A percentile compares a stretch with the other conserved stretches of the same genome.
These are phyloP conservation scores for Heliothis subflexa DNA, from an alignment of 1,140 invertebrate genomes.

Conservation along the genomic window DNA sequence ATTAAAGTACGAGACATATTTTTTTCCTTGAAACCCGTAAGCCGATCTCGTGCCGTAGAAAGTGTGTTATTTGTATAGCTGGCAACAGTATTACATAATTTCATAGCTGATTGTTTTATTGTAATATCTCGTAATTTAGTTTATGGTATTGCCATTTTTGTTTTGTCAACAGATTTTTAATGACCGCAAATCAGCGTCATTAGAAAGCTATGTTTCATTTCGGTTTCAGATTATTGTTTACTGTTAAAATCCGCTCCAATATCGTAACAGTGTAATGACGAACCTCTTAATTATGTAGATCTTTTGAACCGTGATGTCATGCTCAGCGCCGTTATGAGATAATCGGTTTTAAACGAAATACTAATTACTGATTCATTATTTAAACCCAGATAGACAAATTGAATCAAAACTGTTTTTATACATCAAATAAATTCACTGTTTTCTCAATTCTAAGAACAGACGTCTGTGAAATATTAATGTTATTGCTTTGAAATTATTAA, in stretches of 20 bases:
- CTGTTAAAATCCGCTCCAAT: neutral
- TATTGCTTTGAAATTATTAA: neutral
- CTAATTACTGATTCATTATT: constrained; percentile 21
- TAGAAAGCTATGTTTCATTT: neutral
- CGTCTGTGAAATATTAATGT: constrained; percentile 3
- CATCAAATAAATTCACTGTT: constrained; percentile 1
- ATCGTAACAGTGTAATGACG: neutral
- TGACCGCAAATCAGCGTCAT: neutral
- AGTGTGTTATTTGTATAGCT: constrained; percentile 23
- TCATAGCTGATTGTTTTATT: neutral
- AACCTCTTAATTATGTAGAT: constrained; percentile 20
- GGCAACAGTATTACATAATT: constrained; percentile 15
- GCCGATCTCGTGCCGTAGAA: neutral
- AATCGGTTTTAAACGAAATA: constrained; percentile 13
- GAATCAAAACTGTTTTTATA: constrained; percentile 15
- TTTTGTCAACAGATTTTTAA: constrained; percentile 16
- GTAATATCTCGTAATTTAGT: constrained; percentile 2
- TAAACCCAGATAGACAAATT: constrained; percentile 5
- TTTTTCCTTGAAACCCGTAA: constrained; percentile 23
- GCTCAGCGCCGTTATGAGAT: neutral
- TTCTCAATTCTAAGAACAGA: neutral
- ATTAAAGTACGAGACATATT: constrained; percentile 17
- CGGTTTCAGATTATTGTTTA: neutral
- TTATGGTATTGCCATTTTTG: constrained; percentile 14
- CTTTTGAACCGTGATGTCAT: constrained; percentile 19